Evolutionary conservation across 2,113 vertebrate genomes (phyloP), one percentile per base, ranked within the genome.

Genomic region (Blennius ocellaris): DNA sequence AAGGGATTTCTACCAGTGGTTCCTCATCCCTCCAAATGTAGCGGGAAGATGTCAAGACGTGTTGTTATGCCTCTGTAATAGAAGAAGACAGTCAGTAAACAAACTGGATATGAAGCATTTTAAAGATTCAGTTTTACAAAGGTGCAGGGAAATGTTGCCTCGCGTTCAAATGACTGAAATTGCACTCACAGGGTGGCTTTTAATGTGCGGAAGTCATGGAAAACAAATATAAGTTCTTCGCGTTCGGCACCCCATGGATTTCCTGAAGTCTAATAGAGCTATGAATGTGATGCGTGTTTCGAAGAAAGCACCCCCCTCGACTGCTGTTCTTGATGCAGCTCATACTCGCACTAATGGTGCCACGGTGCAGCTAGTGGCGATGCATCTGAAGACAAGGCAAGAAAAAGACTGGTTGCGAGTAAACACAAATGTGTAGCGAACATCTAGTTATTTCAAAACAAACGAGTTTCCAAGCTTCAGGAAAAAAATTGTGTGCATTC

Each of bases 1-100:
- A 5, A 45, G 41, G 43, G 43, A 37, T 65, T 52, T 1, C 57
- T 56, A 38, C 14, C 8, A 6, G 8, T 64, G 37, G 21, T 56
- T 30, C 21, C 21, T 30, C 21, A 30, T 30, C 21, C 21, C 4
- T 64, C 64, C 59, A 37, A 43, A 56, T 63, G 51, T 10, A 7
- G 10, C 49, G 50, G 21, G 36, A 14, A 64, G 53, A 41, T 38
- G 55, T 3, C 56, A 60, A 11, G 30, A 52, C 50, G 56, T 44
- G 48, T 21, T 12, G 64, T 0, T 40, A 52, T 44, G 47, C 39
- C 36, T 60, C 14, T 10, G 11, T 15, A 43, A 53, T 9, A 44
- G 48, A 17, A 37, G 10, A 43, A 43, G 7, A 43, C 41, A 10
- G 7, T 8, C 41, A 10, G 7, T 8, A 43, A 43, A 7, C 7